These are phyloP conservation scores for Caenorhabditis sp. DNA, from an alignment of 2,888 invertebrate genomes.

Conservation along the genomic window DNA sequence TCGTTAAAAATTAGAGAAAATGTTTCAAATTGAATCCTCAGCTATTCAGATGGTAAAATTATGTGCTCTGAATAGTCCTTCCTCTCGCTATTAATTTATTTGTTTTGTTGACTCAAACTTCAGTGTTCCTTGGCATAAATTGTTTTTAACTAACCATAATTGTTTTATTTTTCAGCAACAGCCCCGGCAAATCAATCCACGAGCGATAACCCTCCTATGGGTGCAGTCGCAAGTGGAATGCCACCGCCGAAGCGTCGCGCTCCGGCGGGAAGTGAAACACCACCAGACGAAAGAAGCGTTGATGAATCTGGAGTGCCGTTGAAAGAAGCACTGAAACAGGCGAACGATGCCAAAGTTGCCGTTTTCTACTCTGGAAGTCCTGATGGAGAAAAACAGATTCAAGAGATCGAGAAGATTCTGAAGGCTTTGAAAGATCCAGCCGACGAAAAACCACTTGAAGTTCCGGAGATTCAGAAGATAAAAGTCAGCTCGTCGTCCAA, in stretches of 20 bases:
- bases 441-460: conserved; percentile 10
- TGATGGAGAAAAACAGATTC: conserved; percentile 23
- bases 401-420: conserved; percentile 8
- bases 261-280: conserved; percentile 33
- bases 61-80: too few relatives aligned
- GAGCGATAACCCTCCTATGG: conserved; percentile 45
- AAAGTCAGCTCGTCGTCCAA: conserved; percentile 46
- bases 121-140: too few relatives aligned
- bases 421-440: conserved; percentile 15
- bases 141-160: too few relatives aligned
- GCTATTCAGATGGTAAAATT: too few relatives aligned
- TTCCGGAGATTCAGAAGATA: conserved; percentile 25
- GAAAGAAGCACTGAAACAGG: conserved; percentile 62
- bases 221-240: conserved; percentile 67
- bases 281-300: background rate
- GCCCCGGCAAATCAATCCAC: conserved; percentile 6
- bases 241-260: conserved; percentile 56
- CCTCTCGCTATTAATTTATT: too few relatives aligned
- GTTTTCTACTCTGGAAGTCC: conserved; percentile 59
- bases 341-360: conserved; percentile 62
- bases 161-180: conserved; percentile 23
- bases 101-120: too few relatives aligned
- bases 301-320: conserved; percentile 29
- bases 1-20: background rate
- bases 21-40: background rate